Evolutionary conservation across 1,140 invertebrate genomes (phyloP), one percentile per base, ranked within the genome.

Genomic region (Heliconius nattereri): DNA sequence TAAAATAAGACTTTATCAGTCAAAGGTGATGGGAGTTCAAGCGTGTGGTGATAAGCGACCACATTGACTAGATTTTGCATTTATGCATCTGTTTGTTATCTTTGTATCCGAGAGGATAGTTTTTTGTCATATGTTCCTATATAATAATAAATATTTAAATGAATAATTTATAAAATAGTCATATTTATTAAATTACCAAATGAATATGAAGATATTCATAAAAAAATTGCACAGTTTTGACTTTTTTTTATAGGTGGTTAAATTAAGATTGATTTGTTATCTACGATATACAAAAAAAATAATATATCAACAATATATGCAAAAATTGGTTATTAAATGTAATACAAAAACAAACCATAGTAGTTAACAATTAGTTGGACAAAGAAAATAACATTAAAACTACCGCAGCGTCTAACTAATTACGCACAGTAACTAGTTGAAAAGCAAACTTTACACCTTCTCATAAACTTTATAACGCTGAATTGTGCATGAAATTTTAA

Each of bases 371-470:
- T 88, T 85, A 80, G 79, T 83, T 82, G 78, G 84, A 86, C 85
- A 88, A 90, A 87, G 87, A 85, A 87, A 86, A 86, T 81, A 79
- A 76, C 86, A 85, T 86, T 89, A 88, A 87, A 88, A 89, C 77
- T 81, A 78, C 77, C 75, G 83, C 73, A 79, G 79, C 78, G 78
- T 78, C 80, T 87, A 87, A 88, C 81, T 90, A 87, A 89, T 88
- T 89, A 84, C 83, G 54, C 75, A 78, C 81, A 78, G 78, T 85
- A 86, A 87, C 84, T 87, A 89, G 89, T 83, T 89, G 75, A 85
- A 88, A 88, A 85, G 80, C 85, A 84, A 84, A 88, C 84, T 87
- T 84, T 85, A 81, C 82, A 85, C 74, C 80, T 81, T 78, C n/a
- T n/a, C 80, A 80, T 78, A 84, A 79, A 85, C 35, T 79, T 80